These are phyloP conservation scores for Darevskia nairensis DNA, from an alignment of 2,797 vertebrate species.

Conservation along the genomic window DNA sequence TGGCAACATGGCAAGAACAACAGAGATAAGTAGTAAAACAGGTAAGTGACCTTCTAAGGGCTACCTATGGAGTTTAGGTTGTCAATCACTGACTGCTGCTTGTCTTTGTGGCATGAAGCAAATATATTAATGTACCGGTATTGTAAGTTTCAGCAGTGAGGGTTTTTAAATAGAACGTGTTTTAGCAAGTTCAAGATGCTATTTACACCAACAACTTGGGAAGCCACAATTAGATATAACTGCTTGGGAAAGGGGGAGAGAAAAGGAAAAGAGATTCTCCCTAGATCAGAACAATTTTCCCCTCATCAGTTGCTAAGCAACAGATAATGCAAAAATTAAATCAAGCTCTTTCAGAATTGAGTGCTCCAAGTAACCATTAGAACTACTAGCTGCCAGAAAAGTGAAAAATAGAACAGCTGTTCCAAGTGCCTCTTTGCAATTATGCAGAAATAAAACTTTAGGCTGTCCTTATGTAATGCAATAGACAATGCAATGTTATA, in stretches of 20 bases:
- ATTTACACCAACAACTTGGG: slow-evolving; percentile 48
- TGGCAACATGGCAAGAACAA: not conserved
- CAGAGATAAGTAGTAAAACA: not conserved
- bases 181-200: not conserved
- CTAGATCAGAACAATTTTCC: slow-evolving; percentile 64
- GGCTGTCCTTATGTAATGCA: not conserved
- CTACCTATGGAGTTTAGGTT: not conserved
- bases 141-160: not conserved
- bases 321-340: slow-evolving; percentile 68
- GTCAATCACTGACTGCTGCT: not conserved
- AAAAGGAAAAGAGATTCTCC: slow-evolving; percentile 52
- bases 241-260: slow-evolving; percentile 48
- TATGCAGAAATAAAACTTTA: not conserved
- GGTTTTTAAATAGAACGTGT: not conserved
- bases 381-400: slow-evolving; percentile 58
- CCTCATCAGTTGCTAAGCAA: slow-evolving; percentile 72
- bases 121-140: not conserved
- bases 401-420: slow-evolving; percentile 45
- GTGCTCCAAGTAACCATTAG: slow-evolving; percentile 60
- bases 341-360: slow-evolving; percentile 65
- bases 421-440: slow-evolving; percentile 39
- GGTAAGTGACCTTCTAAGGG: not conserved
- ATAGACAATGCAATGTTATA: slow-evolving; percentile 11
- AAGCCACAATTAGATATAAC: slow-evolving; percentile 41
- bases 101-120: not conserved